Evolutionary conservation across 2,797 vertebrate species (phyloP).

Genomic region (Mareca penelope): DNA sequence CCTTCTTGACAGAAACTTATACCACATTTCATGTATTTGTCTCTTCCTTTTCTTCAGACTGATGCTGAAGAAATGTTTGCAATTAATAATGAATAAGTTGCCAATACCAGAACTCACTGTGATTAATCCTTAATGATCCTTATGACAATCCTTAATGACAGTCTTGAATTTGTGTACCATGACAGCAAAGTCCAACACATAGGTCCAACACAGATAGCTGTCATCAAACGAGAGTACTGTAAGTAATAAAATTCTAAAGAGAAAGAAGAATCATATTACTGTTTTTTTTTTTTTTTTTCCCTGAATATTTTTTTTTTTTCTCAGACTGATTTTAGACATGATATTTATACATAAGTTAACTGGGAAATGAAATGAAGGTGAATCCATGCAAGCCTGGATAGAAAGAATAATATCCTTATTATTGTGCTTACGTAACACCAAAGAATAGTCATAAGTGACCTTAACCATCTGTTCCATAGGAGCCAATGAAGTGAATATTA

Average conservation of each 20-base stretch:
- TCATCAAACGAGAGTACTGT: not conserved
- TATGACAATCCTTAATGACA: not conserved
- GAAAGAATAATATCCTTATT: not conserved
- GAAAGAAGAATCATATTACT: not conserved
- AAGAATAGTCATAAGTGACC: not conserved
- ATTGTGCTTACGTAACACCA: not conserved
- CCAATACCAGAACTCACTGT: not conserved
- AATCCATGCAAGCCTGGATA: not conserved
- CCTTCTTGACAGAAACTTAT: not conserved
- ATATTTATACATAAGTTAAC: not conserved
- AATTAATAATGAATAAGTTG: not conserved
- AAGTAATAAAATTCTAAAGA: not conserved
- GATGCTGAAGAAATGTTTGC: not conserved
- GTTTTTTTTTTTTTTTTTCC: too few relatives aligned
- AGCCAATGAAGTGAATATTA: not conserved
- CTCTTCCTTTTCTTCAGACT: not conserved
- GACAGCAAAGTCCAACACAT: not conserved
- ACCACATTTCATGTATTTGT: not conserved
- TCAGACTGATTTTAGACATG: not conserved
- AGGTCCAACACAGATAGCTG: not conserved
- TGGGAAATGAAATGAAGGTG: not conserved
- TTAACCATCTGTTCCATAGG: not conserved
- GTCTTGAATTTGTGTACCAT: not conserved
- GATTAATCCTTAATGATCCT: not conserved
- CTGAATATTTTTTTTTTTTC: not conserved